Evolutionary conservation across 2,888 invertebrate species (phyloP), one percentile per base, ranked within the genome.

Genomic region (Sesamia inferens): DNA sequence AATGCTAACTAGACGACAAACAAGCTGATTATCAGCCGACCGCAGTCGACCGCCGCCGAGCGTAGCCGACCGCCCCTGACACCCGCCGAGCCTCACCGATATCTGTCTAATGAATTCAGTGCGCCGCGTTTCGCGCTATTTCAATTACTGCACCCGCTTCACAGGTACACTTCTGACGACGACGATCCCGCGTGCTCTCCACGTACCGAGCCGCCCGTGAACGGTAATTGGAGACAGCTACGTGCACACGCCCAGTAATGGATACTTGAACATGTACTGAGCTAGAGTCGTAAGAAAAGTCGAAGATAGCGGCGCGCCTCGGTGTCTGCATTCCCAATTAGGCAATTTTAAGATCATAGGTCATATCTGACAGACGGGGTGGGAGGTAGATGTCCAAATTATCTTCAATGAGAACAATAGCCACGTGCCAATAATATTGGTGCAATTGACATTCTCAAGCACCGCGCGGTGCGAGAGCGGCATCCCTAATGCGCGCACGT

Each of bases 261-360:
- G 80, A 82, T 76, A 82, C 81, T 79, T 31, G 78, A 87, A 84
- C 80, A 84, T 71, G 80, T 69, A 78, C 68, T 69, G 31, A 31
- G 31, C 5, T 39, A 31, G 67, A 79, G 72, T 68, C 68, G 72
- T 74, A 68, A 51, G 61, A 47, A 47, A 47, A 66, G 63, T n/a
- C 61, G 74, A 74, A 65, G 72, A 69, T 76, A 70, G 67, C 57
- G 58, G 74, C 65, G 24, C 64, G 54, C 74, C 44, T 74, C 87
- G 84, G 81, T 86, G 87, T 89, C 86, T 88, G 87, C 78, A 79
- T 80, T 81, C 87, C 87, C 88, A 89, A 89, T 91, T 88, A 91
- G 86, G 76, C 86, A 83, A 86, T 85, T 84, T 85, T 83, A 82
- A 76, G 79, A 82, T 82, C 79, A 80, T 66, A 85, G 85, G 73